Base-by-base conservation (phyloP, 2,113 vertebrate species). In the Anoplopoma fimbria region DNA sequence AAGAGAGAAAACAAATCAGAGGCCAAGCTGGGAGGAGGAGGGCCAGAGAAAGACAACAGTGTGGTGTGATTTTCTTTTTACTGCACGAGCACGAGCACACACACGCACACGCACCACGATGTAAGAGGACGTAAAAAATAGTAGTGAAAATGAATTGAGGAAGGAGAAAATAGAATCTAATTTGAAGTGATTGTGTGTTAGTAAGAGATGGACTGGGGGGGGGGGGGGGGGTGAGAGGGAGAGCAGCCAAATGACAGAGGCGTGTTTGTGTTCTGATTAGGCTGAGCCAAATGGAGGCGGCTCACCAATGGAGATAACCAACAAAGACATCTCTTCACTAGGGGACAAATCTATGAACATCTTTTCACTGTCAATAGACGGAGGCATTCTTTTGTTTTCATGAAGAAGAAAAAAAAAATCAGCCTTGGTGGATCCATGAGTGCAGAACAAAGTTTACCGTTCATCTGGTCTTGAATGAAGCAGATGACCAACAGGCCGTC, bases 231-330 rank as follows among this genome's bases (percentile, higher is more conserved):
- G 79, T 40, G 75, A 53, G 75, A 86, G 88, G 88, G 93, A 87
- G 55, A 62, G 82, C 29, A 36, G 90, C 91, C 94, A 95, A 94
- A 94, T 90, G 85, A 93, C 93, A 94, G 94, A 96, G 94, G 93
- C 89, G 90, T 95, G 93, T 94, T 95, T 95, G 93, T 95, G 72
- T 94, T 95, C 91, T 93, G 93, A 95, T 94, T 93, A 92, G 87
- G 42, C 90, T 62, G 78, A 88, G 92, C 92, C 92, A 93, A 94
- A 92, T 81, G 85, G 88, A 93, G 93, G 92, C 86, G 80, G 90
- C 92, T 90, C 90, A 91, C 91, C 91, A 93, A 91, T 93, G 75
- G 90, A 92, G 89, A 93, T 92, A 91, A 89, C 87, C 87, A 91
- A 94, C 94, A 95, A 94, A 95, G 93, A 80, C 86, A 77, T 89